Conservation (phyloP, 1,140 invertebrate species). For the Sycobia sp. region DNA sequence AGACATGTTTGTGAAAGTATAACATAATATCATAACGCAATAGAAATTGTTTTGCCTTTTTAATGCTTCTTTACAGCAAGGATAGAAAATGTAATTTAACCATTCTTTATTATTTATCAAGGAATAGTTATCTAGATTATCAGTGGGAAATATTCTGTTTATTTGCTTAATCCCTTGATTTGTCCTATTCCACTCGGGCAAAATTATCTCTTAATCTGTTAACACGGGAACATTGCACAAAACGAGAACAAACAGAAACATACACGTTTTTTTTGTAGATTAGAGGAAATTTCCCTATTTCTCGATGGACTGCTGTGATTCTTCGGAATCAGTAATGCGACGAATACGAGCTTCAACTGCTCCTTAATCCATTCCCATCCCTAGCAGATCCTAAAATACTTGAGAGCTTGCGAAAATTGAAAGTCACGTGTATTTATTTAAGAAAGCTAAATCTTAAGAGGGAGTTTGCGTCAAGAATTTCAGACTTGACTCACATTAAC, state of each 20-base stretch:
- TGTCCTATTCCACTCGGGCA: neutral
- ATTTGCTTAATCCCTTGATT: constrained; percentile 13
- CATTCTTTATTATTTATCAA: neutral
- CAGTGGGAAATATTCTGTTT: constrained; percentile 12
- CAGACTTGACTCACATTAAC: constrained; percentile 9
- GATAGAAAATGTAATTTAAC: neutral
- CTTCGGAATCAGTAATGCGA: neutral
- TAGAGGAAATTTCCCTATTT: constrained; percentile 7
- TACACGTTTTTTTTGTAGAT: constrained; percentile 13
- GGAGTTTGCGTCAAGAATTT: constrained; percentile 28
- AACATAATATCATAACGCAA: neutral
- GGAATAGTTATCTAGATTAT: neutral
- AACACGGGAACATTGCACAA: neutral
- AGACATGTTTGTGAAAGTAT: neutral
- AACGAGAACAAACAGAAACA: constrained; percentile 1
- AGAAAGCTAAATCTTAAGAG: constrained; percentile 11
- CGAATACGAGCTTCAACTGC: neutral
- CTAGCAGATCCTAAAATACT: constrained; percentile 29
- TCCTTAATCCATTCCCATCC: constrained; percentile 20
- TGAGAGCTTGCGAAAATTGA: constrained; percentile 21
- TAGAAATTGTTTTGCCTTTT: constrained; percentile 9
- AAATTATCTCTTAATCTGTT: neutral
- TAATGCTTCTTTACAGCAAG: constrained; percentile 18
- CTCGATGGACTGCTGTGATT: neutral
- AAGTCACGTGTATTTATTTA: neutral